Percentiles rank a stretch among this genome's conserved stretches.
These are phyloP conservation scores for Sebastes itinus DNA, from an alignment of 2,797 vertebrate genomes.

Conservation along the genomic window DNA sequence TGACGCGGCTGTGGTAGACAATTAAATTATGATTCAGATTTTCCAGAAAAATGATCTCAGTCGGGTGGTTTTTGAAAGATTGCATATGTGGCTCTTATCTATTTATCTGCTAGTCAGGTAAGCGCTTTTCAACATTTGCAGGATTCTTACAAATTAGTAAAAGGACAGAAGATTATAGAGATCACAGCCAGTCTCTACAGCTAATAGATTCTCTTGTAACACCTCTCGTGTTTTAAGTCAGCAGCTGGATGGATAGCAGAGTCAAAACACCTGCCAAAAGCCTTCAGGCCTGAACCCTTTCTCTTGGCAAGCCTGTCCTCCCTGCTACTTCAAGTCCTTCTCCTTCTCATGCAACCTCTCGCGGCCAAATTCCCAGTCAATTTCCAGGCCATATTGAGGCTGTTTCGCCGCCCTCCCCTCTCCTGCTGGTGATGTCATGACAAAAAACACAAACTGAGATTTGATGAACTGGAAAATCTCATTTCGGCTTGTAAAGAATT, in stretches of 20 bases:
- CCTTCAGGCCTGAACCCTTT: constrained; percentile 65
- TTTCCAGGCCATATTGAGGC: constrained; percentile 70
- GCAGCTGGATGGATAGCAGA: constrained; percentile 75
- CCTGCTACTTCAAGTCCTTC: constrained; percentile 68
- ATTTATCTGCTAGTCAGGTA: background rate
- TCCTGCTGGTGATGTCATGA: constrained; percentile 62
- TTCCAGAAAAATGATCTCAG: background rate
- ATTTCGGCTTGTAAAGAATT: constrained; percentile 57
- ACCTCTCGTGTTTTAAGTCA: constrained; percentile 65
- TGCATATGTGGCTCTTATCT: background rate
- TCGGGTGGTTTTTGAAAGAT: background rate
- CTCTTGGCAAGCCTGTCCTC: constrained; percentile 66
- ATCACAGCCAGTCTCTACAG: constrained; percentile 43
- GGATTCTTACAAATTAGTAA: constrained; percentile 11
- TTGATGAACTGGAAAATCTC: constrained; percentile 76
- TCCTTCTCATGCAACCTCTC: constrained; percentile 72
- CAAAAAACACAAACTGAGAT: constrained; percentile 67
- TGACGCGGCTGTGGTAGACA: constrained; percentile 22
- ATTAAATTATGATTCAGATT: constrained; percentile 37
- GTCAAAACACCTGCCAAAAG: constrained; percentile 75
- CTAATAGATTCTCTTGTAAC: constrained; percentile 64
- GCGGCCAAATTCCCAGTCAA: constrained; percentile 61
- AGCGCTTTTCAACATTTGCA: constrained; percentile 5
- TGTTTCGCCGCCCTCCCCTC: constrained; percentile 43
- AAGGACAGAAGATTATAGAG: constrained; percentile 39